Percentiles rank a stretch among this genome's conserved stretches.
These are phyloP conservation scores for Scolanthus callimorphus DNA, from an alignment of 92 coral and sea anemone species.

Conservation along the genomic window DNA sequence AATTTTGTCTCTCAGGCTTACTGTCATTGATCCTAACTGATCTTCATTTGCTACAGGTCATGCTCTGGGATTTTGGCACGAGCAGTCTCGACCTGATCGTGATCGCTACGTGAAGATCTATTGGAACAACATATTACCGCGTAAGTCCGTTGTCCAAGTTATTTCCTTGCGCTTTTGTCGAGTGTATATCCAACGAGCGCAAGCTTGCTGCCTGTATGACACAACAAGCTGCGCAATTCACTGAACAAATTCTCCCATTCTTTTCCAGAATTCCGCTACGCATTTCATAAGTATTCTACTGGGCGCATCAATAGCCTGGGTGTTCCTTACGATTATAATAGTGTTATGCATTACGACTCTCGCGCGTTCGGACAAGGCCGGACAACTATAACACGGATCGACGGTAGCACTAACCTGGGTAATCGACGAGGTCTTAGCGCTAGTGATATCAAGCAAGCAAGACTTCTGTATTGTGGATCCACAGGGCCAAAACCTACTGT, in stretches of 20 bases:
- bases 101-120: conserved; percentile 34
- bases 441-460: conserved; percentile 68
- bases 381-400: conserved; percentile 40
- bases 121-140: conserved; percentile 32
- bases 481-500: conserved; percentile 22
- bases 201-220: too few relatives aligned
- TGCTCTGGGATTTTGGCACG: conserved; percentile 55
- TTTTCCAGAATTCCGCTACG: conserved; percentile 31
- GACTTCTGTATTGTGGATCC: conserved; percentile 46
- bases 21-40: too few relatives aligned
- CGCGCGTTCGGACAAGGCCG: conserved; percentile 38
- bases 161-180: too few relatives aligned
- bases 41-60: too few relatives aligned
- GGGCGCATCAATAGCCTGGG: conserved; percentile 46
- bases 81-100: conserved; percentile 50
- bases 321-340: conserved; percentile 47
- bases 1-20: too few relatives aligned
- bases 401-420: conserved; percentile 60
- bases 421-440: conserved; percentile 63
- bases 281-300: conserved; percentile 25
- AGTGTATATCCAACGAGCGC: too few relatives aligned
- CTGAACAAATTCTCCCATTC: too few relatives aligned
- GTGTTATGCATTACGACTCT: conserved; percentile 52
- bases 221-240: too few relatives aligned
- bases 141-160: too few relatives aligned